Evolutionary conservation across 2,113 vertebrate species (phyloP).

Genomic region (Burhinus oedicnemus): DNA sequence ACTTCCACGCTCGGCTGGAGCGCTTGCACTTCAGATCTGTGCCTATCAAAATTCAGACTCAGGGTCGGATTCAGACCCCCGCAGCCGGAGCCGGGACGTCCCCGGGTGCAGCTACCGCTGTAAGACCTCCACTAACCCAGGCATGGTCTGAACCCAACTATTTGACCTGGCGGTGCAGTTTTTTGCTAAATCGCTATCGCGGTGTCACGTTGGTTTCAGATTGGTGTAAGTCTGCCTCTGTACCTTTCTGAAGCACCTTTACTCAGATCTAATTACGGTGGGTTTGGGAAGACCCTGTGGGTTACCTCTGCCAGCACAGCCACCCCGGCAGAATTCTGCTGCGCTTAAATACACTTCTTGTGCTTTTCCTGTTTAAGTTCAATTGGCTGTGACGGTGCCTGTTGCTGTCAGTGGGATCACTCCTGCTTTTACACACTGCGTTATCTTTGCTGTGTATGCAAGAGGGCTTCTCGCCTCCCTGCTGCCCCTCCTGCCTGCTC

Average conservation of each 20-base stretch:
- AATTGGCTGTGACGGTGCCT: background rate
- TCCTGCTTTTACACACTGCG: rapidly evolving
- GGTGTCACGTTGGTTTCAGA: background rate
- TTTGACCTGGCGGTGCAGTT: background rate
- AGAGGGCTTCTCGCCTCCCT: background rate
- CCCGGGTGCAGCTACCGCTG: rapidly evolving
- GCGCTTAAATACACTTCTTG: background rate
- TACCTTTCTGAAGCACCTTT: background rate
- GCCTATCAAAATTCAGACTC: background rate
- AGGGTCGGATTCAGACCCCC: background rate
- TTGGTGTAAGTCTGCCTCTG: background rate
- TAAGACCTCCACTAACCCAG: rapidly evolving
- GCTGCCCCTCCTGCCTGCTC: background rate
- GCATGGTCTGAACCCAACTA: rapidly evolving
- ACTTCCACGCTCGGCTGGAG: background rate
- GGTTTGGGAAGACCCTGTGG: background rate
- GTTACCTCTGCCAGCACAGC: background rate
- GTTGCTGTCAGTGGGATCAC: background rate
- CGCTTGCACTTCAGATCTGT: background rate
- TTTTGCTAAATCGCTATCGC: background rate
- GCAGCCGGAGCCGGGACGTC: rapidly evolving
- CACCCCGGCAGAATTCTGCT: too few relatives aligned
- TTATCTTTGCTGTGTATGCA: background rate
- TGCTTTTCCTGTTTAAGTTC: background rate
- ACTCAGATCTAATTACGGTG: background rate